Conservation (phyloP, 2,888 invertebrate species). For the Halictus quadricinctus region DNA sequence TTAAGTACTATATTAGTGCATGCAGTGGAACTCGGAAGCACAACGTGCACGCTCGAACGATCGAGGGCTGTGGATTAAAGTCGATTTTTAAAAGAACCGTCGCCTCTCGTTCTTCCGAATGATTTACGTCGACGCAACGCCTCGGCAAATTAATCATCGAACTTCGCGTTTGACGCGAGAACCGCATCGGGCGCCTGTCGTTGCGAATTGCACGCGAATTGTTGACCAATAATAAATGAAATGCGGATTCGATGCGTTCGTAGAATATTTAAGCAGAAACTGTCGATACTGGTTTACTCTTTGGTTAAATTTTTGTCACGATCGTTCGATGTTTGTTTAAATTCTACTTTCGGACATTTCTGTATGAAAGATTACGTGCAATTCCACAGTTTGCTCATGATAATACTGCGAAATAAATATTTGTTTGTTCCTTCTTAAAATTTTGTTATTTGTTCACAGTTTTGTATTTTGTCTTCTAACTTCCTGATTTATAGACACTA, state of each 20-base stretch:
- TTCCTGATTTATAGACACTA: too few relatives aligned
- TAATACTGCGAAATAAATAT: too few relatives aligned
- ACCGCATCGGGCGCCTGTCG: neutral
- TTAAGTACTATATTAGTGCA: constrained; percentile 56
- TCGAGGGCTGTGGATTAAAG: constrained; percentile 4
- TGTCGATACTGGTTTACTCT: too few relatives aligned
- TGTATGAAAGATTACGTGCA: too few relatives aligned
- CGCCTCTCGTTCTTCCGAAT: neutral
- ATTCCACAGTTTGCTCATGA: too few relatives aligned
- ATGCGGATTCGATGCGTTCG: neutral
- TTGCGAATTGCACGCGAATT: neutral
- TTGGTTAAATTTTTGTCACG: too few relatives aligned
- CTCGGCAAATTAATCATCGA: neutral
- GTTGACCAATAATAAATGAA: neutral
- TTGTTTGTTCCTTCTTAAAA: too few relatives aligned
- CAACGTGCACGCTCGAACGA: constrained; percentile 60
- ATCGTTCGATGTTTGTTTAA: too few relatives aligned
- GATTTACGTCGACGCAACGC: neutral
- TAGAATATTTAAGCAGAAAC: neutral
- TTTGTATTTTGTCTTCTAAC: too few relatives aligned
- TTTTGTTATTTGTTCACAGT: too few relatives aligned
- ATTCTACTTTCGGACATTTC: too few relatives aligned
- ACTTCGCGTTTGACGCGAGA: neutral
- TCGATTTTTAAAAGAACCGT: neutral
- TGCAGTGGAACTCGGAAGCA: constrained; percentile 62